Evolutionary conservation across 2,888 invertebrate genomes (phyloP).

Genomic region (Drosophila pseudotalamancana): DNA sequence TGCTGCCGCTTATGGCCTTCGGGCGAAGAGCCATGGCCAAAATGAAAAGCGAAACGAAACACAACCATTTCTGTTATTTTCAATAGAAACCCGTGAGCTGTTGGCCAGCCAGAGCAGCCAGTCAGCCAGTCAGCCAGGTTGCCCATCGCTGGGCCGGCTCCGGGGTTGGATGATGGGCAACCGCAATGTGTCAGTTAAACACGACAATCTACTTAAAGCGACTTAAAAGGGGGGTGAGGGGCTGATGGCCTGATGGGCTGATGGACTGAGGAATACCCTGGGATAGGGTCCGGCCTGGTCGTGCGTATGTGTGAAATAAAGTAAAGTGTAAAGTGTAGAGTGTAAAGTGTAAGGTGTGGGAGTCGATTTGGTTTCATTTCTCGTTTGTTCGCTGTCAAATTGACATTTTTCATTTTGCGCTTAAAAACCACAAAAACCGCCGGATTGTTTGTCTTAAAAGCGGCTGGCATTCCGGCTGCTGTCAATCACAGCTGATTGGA

Average conservation of each 20-base stretch:
- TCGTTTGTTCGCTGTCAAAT: constrained; percentile 62
- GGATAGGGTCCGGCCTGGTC: no score
- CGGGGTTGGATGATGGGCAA: constrained; percentile 16
- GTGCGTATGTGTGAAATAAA: not conserved
- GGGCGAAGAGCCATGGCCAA: constrained; percentile 41
- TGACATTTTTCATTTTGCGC: constrained; percentile 75
- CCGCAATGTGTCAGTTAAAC: constrained; percentile 62
- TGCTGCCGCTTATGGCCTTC: constrained; percentile 53
- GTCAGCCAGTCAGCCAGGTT: constrained; percentile 2
- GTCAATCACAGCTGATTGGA: constrained; percentile 61
- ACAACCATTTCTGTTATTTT: constrained; percentile 60
- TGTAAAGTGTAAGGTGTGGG: not conserved
- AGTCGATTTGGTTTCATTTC: constrained; percentile 37
- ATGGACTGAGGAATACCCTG: no score
- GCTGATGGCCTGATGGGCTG: not conserved
- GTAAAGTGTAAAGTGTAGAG: not conserved
- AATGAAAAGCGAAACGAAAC: constrained; percentile 31
- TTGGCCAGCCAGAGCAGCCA: constrained; percentile 14
- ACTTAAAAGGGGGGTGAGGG: not conserved
- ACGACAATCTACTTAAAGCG: constrained; percentile 71
- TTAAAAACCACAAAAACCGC: constrained; percentile 65
- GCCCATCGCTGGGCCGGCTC: not conserved
- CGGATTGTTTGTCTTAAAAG: constrained; percentile 76
- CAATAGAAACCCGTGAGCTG: constrained; percentile 63
- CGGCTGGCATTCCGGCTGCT: constrained; percentile 57